Base-by-base conservation (phyloP, 2,888 invertebrate species). In the Xylota segnis region DNA sequence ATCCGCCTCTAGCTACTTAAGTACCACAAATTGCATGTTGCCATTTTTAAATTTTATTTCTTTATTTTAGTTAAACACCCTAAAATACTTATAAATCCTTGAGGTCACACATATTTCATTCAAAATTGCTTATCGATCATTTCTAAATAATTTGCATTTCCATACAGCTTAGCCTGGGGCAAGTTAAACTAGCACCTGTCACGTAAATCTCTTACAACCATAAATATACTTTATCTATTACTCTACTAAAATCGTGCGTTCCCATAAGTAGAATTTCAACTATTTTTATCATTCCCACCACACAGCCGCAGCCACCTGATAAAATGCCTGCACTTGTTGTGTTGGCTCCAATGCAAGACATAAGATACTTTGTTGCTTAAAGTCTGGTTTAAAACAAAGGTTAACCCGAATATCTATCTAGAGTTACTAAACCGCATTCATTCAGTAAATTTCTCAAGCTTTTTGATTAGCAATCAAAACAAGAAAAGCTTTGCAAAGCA, bases 111-210 rank as follows among this genome's bases (percentile, higher is more conserved):
- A 76, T 54, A 29, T 65, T 56, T 71, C 54, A 54, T 43, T 45
- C 23, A 37, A 12, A 56, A 58, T 59, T 59, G 58, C 27, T 32
- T 65, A 72, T 79, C 71, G 65, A 79, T 72, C 79, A 79, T 70
- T 72, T 47, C 10, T 23, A 71, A 58, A 63, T 59, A 71, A 83
- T 77, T 66, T 58, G 16, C 76, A 50, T 71, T 50, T 32, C 40
- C 54, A 63, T 45, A 52, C 14, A 65, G 43, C 47, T 40, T 29
- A 45, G 86, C 81, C 86, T 37, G 29, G 40, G 76, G 86, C 72
- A 34, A 68, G 32, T 66, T 66, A 82, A 86, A 77, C 81, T 77
- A 86, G 81, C 86, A 74, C 86, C 86, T 86, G 84, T 79, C 86
- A 81, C 61, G 66, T 76, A 59, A 77, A 82, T 86, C 86, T 72